phyloP scores from a whole-genome alignment of 2,113 vertebrate species.

The Gracilinanus agilis region DNA sequence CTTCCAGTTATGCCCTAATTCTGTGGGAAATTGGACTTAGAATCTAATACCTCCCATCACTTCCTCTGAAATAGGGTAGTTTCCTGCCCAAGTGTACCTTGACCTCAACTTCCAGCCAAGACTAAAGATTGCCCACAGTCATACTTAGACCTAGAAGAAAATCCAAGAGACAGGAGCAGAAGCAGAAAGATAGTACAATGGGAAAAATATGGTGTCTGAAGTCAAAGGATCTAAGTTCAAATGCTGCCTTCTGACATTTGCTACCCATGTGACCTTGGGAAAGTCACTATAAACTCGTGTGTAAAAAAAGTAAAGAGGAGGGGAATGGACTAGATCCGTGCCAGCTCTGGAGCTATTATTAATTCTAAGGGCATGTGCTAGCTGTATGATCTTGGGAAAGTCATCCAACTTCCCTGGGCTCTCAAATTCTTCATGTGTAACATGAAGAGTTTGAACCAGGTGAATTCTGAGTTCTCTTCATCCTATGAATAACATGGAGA shows the following conservation, averaged over 20 bases:
- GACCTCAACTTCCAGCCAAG: conserved; percentile 21
- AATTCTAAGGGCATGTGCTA: not conserved
- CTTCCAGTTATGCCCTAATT: not conserved
- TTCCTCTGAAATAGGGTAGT: not conserved
- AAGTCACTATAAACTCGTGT: too few species aligned
- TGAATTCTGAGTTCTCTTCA: not conserved
- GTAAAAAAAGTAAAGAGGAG: too few species aligned
- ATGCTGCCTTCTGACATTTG: not conserved
- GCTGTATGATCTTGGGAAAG: not conserved
- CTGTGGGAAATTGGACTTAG: not conserved
- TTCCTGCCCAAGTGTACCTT: not conserved
- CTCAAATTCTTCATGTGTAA: not conserved
- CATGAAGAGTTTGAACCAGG: not conserved
- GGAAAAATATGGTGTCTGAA: not conserved
- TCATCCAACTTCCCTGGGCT: not conserved
- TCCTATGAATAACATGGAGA: not conserved
- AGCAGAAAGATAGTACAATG: not conserved
- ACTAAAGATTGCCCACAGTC: not conserved
- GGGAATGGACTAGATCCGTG: not conserved
- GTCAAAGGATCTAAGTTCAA: not conserved
- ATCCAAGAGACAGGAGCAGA: not conserved
- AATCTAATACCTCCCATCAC: not conserved
- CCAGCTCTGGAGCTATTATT: not conserved
- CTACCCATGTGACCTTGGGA: not conserved
- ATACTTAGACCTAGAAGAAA: not conserved